phyloP scores from a whole-genome alignment of 2,113 vertebrate genomes.

The Gadus chalcogrammus region DNA sequence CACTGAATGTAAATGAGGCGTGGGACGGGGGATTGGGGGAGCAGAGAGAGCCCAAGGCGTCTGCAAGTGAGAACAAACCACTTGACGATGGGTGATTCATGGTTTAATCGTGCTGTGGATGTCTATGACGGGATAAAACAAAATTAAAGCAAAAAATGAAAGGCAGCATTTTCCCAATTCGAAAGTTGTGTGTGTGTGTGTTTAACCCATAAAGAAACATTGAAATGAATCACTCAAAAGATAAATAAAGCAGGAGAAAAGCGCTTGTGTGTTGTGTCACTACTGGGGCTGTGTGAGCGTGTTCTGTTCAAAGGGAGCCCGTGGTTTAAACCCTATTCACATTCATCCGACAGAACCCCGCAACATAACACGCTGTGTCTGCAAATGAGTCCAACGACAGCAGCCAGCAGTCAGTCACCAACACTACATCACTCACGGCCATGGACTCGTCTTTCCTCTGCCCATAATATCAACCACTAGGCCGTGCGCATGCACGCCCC shows the following conservation, averaged over 20 bases:
- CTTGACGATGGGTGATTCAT: conserved; percentile 44
- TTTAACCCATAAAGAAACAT: neutral
- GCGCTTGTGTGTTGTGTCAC: too few relatives aligned
- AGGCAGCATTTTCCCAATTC: too few relatives aligned
- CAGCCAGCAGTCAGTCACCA: conserved; percentile 34
- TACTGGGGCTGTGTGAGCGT: too few relatives aligned
- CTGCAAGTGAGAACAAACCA: neutral
- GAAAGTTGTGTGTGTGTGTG: conserved; percentile 12
- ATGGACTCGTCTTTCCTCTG: conserved; percentile 35
- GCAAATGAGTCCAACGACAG: conserved; percentile 39
- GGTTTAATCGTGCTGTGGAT: conserved; percentile 47
- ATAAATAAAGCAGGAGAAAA: too few relatives aligned
- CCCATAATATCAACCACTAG: conserved; percentile 34
- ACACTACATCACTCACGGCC: conserved; percentile 47
- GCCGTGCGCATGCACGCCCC: conserved; percentile 26
- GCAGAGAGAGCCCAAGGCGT: neutral
- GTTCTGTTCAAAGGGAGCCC: too few relatives aligned
- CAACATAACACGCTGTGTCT: conserved; percentile 35
- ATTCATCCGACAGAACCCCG: conserved; percentile 28
- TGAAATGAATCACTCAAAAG: too few relatives aligned
- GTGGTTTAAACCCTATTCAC: conserved; percentile 10
- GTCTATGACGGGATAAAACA: conserved; percentile 30
- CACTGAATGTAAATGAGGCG: conserved; percentile 49
- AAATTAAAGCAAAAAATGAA: too few relatives aligned
- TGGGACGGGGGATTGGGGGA: neutral